Base-by-base conservation (phyloP, 2,888 invertebrate species). In the Mycalesis mineus region DNA sequence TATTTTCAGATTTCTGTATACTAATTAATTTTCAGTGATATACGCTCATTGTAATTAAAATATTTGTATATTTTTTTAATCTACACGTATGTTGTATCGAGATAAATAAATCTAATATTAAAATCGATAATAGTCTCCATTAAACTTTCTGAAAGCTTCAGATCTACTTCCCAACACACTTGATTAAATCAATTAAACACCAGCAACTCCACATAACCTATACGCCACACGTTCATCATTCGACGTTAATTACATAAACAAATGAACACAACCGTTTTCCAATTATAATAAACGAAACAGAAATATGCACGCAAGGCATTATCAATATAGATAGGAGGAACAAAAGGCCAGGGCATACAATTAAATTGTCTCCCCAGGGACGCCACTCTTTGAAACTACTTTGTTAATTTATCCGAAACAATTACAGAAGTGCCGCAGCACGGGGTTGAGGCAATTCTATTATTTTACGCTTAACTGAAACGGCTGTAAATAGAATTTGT, bases 391-490 rank as follows among this genome's bases (percentile, higher is more conserved):
- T 77, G 74, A 72, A 81, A 84, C 83, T 85, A 86, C 82, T 85
- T 82, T 76, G 84, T 80, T 87, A 87, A 87, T 87, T 86, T 86
- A 87, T 85, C 78, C 80, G 78, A 84, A 84, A 83, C 83, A 86
- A 88, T 88, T 88, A 88, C 77, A 78, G 75, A 75, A 85, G 78
- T 77, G 74, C 77, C 75, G 59, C 80, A 75, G 75, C 70, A 70
- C 75, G 78, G 77, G 70, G 70, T 47, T 68, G 66, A 68, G 70
- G 74, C 77, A 76, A 76, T 84, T 80, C 72, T 77, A 78, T 83
- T 84, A 79, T 80, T 80, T 80, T 73, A 73, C 68, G 70, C 70
- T 74, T 74, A 76, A 78, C 73, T 77, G 72, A 76, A 78, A 75
- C 67, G 61, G 55, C 63, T 55, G 62, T 65, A 61, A 57, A 64